Conservation (phyloP, 2,113 vertebrate species). For the Hyperopisus bebe region DNA sequence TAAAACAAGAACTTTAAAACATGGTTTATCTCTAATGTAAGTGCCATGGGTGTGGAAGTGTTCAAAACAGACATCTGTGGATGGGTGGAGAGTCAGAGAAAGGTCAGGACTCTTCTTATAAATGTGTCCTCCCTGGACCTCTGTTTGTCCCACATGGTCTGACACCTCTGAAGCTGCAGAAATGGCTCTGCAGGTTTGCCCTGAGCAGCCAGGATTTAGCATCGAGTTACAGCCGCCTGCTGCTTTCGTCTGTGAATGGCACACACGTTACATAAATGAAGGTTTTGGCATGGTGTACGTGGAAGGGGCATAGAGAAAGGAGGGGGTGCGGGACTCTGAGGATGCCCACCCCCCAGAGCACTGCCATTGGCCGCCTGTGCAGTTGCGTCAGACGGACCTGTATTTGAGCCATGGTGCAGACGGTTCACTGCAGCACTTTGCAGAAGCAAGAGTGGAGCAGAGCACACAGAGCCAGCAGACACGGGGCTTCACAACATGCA, state of each 20-base stretch:
- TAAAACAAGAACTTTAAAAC: background rate
- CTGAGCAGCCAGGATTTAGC: constrained; percentile 13
- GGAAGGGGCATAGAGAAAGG: background rate
- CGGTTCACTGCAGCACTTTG: constrained; percentile 73
- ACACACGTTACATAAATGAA: constrained; percentile 31
- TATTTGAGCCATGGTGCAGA: constrained; percentile 63
- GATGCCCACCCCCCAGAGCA: constrained; percentile 25
- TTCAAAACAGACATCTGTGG: background rate
- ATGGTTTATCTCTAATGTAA: background rate
- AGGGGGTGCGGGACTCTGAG: background rate
- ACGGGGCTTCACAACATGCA: constrained; percentile 60
- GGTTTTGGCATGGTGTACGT: constrained; percentile 9
- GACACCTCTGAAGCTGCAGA: background rate
- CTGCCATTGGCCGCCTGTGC: constrained; percentile 52
- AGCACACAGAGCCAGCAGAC: constrained; percentile 38
- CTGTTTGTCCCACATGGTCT: background rate
- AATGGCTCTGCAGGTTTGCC: background rate
- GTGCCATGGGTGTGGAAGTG: background rate
- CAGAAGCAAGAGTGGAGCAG: constrained; percentile 46
- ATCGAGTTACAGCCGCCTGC: background rate
- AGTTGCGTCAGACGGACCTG: constrained; percentile 54
- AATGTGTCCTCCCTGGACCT: background rate
- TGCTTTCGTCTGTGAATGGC: background rate
- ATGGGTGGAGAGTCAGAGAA: background rate
- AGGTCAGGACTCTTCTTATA: background rate